These are phyloP conservation scores for Adelphocoris suturalis DNA, from an alignment of 2,888 invertebrate genomes.

Conservation along the genomic window DNA sequence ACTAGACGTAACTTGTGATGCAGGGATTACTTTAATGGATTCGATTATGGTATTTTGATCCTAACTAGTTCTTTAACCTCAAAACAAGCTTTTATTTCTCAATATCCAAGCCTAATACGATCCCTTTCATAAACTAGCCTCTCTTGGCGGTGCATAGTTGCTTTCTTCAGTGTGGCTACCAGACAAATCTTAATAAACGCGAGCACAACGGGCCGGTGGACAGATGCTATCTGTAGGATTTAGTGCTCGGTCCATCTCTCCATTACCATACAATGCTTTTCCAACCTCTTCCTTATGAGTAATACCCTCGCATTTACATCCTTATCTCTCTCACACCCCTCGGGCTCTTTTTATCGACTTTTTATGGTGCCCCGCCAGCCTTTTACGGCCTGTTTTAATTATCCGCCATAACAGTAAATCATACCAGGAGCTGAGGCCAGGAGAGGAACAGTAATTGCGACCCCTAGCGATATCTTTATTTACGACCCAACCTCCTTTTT, in stretches of 20 bases:
- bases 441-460: slow-evolving; percentile 68
- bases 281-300: slow-evolving; percentile 70
- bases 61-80: too few species aligned
- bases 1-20: too few species aligned
- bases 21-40: too few species aligned
- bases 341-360: slow-evolving; percentile 71
- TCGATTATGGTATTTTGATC: too few species aligned
- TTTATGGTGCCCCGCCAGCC: slow-evolving; percentile 69
- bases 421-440: slow-evolving; percentile 58
- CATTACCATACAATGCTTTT: slow-evolving; percentile 71
- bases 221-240: slow-evolving; percentile 70
- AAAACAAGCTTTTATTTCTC: too few species aligned
- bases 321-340: slow-evolving; percentile 72
- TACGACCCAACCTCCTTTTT: slow-evolving; percentile 70
- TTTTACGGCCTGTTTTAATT: slow-evolving; percentile 72
- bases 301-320: slow-evolving; percentile 72
- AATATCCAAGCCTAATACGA: too few species aligned
- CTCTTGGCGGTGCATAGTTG: too few species aligned
- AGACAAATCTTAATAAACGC: slow-evolving; percentile 71
- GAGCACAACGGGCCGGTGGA: slow-evolving; percentile 63
- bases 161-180: neutral
- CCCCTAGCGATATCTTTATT: slow-evolving; percentile 72
- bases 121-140: too few species aligned
- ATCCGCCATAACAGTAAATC: slow-evolving; percentile 72
- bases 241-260: slow-evolving; percentile 70